Conservation (phyloP, 2,113 vertebrate species). For the Bubalus kerabau region DNA sequence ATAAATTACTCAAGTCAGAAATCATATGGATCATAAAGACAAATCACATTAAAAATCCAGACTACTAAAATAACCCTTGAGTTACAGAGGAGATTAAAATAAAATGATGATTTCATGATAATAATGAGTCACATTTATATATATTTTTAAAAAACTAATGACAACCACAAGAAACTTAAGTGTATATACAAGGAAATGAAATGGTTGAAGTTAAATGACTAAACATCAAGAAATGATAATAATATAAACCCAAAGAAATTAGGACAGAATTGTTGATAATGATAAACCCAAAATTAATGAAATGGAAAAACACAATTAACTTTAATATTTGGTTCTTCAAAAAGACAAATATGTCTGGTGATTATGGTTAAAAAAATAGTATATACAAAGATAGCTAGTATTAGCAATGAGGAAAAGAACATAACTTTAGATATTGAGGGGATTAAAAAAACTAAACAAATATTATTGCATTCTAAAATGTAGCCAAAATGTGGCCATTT, state of each 20-base stretch:
- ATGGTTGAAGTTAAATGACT: neutral
- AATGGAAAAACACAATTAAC: neutral
- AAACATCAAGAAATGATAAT: neutral
- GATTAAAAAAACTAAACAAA: neutral
- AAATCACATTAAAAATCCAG: neutral
- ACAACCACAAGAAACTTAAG: neutral
- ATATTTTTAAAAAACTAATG: neutral
- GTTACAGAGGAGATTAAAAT: neutral
- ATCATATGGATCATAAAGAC: neutral
- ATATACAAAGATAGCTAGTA: neutral
- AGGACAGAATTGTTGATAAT: neutral
- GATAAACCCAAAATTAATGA: neutral
- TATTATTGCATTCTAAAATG: neutral
- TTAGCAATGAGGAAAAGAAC: neutral
- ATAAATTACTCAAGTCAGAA: neutral
- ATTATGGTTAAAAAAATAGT: neutral
- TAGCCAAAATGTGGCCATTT: neutral
- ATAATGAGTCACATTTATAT: neutral
- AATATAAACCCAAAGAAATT: neutral
- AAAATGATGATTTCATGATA: neutral
- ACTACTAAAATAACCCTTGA: neutral
- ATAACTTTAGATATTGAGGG: neutral
- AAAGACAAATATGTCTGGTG: neutral
- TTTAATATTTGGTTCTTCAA: neutral
- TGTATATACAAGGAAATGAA: neutral